Evolutionary conservation across 2,113 vertebrate genomes (phyloP), one percentile per base, ranked within the genome.

Genomic region (Atractosteus spatula): DNA sequence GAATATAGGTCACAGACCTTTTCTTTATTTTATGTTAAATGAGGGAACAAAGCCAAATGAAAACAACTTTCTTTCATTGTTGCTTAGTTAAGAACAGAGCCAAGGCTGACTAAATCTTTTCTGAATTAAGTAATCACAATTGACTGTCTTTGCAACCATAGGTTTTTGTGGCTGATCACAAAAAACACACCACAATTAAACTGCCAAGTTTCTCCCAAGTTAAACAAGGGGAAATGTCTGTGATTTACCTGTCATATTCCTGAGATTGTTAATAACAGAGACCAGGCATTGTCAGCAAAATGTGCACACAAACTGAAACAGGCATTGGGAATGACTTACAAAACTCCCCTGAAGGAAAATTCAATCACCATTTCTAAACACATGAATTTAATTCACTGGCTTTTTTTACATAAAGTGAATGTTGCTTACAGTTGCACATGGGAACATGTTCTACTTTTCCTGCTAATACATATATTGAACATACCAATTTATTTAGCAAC

Each of bases 221-320:
- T 73, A 85, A 87, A 86, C 79, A 81, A 76, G 76, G 70, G 80
- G 84, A 86, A 84, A 86, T 85, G 79, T 82, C 77, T 85, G 81
- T 82, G 85, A 89, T 86, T 88, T 83, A 88, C 86, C 86, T 86
- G 83, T 68, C 76, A 78, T 76, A 75, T 81, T 80, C 73, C 0
- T 77, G 77, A 78, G 80, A 83, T 79, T 68, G 70, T 70, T 70
- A 79, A 83, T 59, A 84, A 66, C 68, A 56, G 8, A 69, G 47
- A 54, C 78, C 72, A 76, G 47, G 68, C 76, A 57, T 73, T 59
- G 68, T 47, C 65, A 75, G 62, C 68, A 71, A 80, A 76, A 74
- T 75, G 77, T 79, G 29, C 81, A 86, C 78, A 72, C 71, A 82
- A 73, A 78, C 70, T 84, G 75, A 65, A 77, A 79, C 78, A 84